Evolutionary conservation across 2,113 vertebrate species (phyloP), one percentile per base, ranked within the genome.

Genomic region (Tyto alba): DNA sequence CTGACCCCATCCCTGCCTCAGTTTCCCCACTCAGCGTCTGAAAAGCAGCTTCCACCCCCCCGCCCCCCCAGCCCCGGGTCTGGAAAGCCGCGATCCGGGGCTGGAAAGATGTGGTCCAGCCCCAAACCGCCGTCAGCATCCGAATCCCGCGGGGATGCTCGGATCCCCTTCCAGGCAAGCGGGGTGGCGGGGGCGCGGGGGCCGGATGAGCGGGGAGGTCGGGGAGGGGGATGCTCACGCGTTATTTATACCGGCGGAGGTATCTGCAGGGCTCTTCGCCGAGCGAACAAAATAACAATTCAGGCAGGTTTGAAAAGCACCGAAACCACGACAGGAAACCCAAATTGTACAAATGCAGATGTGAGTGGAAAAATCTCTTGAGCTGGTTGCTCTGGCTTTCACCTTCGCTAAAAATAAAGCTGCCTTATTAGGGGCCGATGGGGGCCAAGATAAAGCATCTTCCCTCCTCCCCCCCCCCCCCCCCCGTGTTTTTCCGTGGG

Each of bases 351-450:
- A 94, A 89, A 95, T 84, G 95, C 96, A 97, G 95, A 92, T 94
- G 95, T 34, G 96, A 97, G 96, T 98, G 97, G 98, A 98, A 98
- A 97, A 95, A 95, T 80, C 90, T 97, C 96, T 96, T 60, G 84
- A 93, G 95, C 95, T 74, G 96, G 71, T 88, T 16, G 86, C 52
- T 91, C 82, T 11, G 80, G 84, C 94, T 97, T 97, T 97, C 97
- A 96, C 96, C 97, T 96, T 59, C 56, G 77, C 97, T 98, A 98
- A 98, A 98, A 98, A 97, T 98, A 98, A 88, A 88, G 87, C 8
- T 41, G 89, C 63, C 55, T 96, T 93, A 96, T 97, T 98, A 96
- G 95, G 94, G 95, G 93, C 91, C 26, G 92, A 95, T 96, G 91
- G 81, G 88, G 74, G 96, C 88, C 3, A 4, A 75, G 89, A 91